These are phyloP conservation scores for Drosophila mojavensis DNA, from an alignment of 1,140 invertebrate genomes.

Conservation along the genomic window DNA sequence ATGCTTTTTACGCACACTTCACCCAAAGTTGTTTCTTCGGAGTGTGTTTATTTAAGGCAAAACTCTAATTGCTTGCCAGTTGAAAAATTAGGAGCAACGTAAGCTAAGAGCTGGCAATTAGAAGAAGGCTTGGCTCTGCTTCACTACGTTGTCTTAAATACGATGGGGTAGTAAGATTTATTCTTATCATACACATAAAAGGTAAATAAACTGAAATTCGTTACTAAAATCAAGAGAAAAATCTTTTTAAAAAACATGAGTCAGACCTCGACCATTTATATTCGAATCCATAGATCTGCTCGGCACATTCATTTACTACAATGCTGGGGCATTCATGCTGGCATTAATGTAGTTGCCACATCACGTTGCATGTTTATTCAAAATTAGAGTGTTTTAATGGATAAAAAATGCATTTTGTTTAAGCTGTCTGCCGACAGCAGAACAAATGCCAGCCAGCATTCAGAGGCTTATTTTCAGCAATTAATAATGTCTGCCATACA, in stretches of 20 bases:
- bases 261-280: too few relatives aligned
- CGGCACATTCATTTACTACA: background rate
- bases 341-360: conserved; percentile 13
- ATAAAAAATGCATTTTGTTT: conserved; percentile 41
- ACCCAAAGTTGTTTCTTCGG: background rate
- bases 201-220: background rate
- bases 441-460: conserved; percentile 10
- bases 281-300: too few relatives aligned
- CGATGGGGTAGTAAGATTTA: too few relatives aligned
- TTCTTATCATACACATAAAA: background rate
- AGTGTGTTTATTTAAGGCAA: conserved; percentile 17
- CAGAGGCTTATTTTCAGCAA: conserved; percentile 27
- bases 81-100: background rate
- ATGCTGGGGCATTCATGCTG: conserved; percentile 3
- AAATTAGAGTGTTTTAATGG: conserved; percentile 41
- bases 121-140: background rate
- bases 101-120: background rate
- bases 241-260: background rate
- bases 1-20: background rate
- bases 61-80: conserved; percentile 60
- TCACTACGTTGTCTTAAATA: background rate
- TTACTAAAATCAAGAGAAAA: background rate
- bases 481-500: conserved; percentile 37
- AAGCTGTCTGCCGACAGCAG: conserved; percentile 3
- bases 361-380: conserved; percentile 54